Percentiles rank a stretch among this genome's conserved stretches.
Evolutionary conservation across 2,888 invertebrate genomes (phyloP).

Genomic region (Myopa testacea): DNA sequence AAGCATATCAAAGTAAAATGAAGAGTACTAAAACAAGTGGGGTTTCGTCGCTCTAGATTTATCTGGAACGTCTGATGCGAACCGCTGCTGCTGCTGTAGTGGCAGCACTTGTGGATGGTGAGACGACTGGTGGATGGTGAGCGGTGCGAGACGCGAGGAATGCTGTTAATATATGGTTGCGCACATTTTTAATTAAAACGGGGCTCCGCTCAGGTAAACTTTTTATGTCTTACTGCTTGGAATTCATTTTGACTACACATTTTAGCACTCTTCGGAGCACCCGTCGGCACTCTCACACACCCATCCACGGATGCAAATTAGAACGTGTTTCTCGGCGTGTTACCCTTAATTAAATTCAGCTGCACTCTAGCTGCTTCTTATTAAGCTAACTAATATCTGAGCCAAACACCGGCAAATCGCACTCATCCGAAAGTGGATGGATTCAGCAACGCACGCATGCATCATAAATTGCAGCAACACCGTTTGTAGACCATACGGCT

Average conservation of each 20-base stretch:
- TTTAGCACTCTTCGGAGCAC: background rate
- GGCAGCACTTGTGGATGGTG: background rate
- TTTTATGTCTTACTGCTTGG: constrained; percentile 13
- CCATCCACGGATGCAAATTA: background rate
- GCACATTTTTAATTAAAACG: constrained; percentile 28
- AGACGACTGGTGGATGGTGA: background rate
- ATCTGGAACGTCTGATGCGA: constrained; percentile 2
- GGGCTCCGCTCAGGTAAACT: background rate
- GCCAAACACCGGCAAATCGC: constrained; percentile 37
- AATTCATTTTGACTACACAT: background rate
- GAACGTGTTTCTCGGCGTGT: too few relatives aligned
- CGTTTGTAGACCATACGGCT: too few relatives aligned
- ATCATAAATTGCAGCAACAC: too few relatives aligned
- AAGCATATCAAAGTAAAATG: background rate
- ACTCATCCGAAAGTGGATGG: too few relatives aligned
- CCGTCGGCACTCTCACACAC: background rate
- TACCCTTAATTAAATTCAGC: background rate
- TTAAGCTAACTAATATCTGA: constrained; percentile 39
- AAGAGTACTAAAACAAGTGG: background rate
- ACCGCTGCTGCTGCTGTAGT: background rate
- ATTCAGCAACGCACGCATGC: too few relatives aligned
- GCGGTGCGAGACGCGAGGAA: background rate
- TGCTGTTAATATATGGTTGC: constrained; percentile 17
- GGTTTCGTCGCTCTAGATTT: constrained; percentile 17
- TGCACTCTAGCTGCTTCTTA: constrained; percentile 30